Evolutionary conservation across 2,113 vertebrate species (phyloP).

Genomic region (Malurus alboscapulatus): DNA sequence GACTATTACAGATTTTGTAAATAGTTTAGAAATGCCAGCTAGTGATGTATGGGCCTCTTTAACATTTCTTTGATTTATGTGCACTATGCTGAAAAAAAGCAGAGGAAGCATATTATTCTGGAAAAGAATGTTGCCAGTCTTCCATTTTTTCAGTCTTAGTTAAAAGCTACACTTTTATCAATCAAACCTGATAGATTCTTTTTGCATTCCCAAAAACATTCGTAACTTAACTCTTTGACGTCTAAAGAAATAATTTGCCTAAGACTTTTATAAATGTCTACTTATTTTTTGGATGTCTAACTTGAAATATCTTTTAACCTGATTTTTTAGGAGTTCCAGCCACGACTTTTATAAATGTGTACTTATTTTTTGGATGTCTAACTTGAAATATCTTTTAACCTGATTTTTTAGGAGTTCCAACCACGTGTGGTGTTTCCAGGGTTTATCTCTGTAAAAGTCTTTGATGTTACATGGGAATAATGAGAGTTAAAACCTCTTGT

Average conservation of each 20-base stretch:
- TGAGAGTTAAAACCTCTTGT: background rate
- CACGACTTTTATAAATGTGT: background rate
- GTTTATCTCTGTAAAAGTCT: background rate
- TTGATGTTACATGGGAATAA: background rate
- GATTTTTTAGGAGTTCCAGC: background rate
- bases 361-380: background rate
- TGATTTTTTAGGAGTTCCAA: background rate
- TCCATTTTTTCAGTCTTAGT: conserved; percentile 70
- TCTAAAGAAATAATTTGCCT: background rate
- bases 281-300: background rate
- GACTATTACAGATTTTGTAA: conserved; percentile 76
- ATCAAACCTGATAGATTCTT: conserved; percentile 76
- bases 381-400: background rate
- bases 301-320: background rate
- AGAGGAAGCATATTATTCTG: conserved; percentile 83
- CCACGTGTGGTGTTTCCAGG: background rate
- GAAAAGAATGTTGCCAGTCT: conserved; percentile 74
- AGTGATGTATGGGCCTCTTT: conserved; percentile 81
- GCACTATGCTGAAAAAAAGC: conserved; percentile 75
- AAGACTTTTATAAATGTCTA: background rate
- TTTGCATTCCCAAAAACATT: conserved; percentile 48
- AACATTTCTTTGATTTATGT: conserved; percentile 85
- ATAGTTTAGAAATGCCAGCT: conserved; percentile 80
- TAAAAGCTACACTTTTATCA: conserved; percentile 77
- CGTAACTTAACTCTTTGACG: conserved; percentile 72